These are phyloP conservation scores for Bursaphelenchus okinawaensis DNA, from an alignment of 2,888 invertebrate genomes.

Conservation along the genomic window DNA sequence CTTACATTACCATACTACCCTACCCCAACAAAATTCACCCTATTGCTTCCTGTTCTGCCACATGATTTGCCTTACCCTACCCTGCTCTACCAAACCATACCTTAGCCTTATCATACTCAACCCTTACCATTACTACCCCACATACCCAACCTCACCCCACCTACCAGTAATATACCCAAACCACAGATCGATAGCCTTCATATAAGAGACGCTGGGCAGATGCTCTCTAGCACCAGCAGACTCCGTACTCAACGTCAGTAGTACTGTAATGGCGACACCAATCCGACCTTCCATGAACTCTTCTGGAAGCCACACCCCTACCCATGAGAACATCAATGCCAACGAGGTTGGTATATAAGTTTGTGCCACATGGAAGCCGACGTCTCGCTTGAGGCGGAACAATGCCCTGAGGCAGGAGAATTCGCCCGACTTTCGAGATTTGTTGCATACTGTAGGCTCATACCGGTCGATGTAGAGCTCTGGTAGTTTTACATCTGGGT, in stretches of 20 bases:
- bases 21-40: too few species aligned
- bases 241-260: conserved; percentile 55
- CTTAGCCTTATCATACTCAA: too few species aligned
- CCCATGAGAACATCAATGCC: conserved; percentile 58
- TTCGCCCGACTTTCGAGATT: conserved; percentile 41
- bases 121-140: too few species aligned
- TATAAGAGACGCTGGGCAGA: conserved; percentile 55
- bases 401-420: conserved; percentile 53
- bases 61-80: too few species aligned
- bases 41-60: too few species aligned
- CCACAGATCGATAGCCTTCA: conserved; percentile 57
- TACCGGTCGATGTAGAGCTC: conserved; percentile 49
- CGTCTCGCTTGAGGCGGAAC: conserved; percentile 53
- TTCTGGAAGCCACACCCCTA: conserved; percentile 57
- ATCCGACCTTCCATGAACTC: conserved; percentile 58
- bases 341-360: conserved; percentile 56
- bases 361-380: conserved; percentile 56
- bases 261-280: conserved; percentile 56
- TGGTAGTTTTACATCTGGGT: conserved; percentile 56
- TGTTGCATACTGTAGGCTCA: conserved; percentile 44
- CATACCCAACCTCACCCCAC: too few species aligned
- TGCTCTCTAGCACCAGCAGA: conserved; percentile 56
- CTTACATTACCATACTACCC: too few species aligned
- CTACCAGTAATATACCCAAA: conserved; percentile 57
- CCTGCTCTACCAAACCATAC: too few species aligned